A percentile compares a stretch with the other conserved stretches of the same genome.
phyloP scores from a whole-genome alignment of 2,113 vertebrate genomes.

The Pomatorhinus ruficollis region DNA sequence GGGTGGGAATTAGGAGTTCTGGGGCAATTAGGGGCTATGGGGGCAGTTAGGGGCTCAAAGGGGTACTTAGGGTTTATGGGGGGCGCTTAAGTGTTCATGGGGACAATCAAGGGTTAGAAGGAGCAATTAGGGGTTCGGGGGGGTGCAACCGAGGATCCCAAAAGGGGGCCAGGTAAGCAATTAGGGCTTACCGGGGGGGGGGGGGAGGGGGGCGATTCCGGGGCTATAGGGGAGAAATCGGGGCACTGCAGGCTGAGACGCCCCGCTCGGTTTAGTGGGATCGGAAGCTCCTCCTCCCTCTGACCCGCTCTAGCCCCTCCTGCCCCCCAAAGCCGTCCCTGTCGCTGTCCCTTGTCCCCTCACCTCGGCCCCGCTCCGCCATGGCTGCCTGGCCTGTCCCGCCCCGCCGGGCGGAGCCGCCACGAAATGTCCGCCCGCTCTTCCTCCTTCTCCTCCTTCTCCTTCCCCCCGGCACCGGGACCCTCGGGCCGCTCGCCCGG shows the following conservation, averaged over 20 bases:
- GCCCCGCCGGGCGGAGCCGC: neutral
- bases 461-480: neutral
- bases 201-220: neutral
- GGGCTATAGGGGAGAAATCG: neutral
- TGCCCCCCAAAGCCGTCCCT: neutral
- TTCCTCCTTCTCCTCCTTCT: neutral
- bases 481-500: neutral
- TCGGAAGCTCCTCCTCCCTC: neutral
- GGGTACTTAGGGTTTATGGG: neutral
- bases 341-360: neutral
- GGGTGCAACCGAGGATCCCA: neutral
- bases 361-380: slow-evolving; percentile 45
- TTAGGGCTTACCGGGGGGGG: neutral
- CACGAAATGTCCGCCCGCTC: neutral
- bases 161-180: neutral
- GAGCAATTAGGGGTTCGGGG: neutral
- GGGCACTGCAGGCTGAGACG: neutral
- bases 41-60: neutral
- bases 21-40: neutral
- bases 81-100: too few species aligned
- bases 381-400: neutral
- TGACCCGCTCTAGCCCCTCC: accelerated
- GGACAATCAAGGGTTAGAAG: neutral
- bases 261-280: neutral
- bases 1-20: accelerated